A percentile compares a stretch with the other conserved stretches of the same genome.
phyloP scores from a whole-genome alignment of 2,888 invertebrate genomes.

The Palloptera scutellata region DNA sequence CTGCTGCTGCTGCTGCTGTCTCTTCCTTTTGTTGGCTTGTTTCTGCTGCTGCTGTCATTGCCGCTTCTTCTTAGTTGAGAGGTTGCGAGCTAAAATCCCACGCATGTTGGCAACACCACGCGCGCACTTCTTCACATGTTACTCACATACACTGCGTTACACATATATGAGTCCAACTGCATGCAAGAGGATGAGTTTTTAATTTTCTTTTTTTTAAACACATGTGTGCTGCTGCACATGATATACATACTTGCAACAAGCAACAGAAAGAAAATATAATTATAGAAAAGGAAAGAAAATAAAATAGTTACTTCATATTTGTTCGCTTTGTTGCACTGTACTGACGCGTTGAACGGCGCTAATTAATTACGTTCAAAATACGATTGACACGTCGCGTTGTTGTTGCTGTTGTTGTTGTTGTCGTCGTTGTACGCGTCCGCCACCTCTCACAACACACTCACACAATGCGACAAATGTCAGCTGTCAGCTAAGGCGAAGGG shows the following conservation, averaged over 20 bases:
- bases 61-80: background rate
- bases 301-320: background rate
- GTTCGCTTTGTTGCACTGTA: conserved; percentile 25
- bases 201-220: background rate
- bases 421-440: no score
- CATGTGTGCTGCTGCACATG: background rate
- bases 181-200: background rate
- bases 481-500: conserved; percentile 17
- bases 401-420: no score
- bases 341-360: conserved; percentile 45
- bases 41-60: no score
- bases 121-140: no score
- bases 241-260: background rate
- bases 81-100: conserved; percentile 23
- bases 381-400: background rate
- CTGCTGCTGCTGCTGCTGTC: background rate
- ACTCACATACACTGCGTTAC: no score
- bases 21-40: background rate
- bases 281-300: background rate
- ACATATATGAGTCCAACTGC: background rate
- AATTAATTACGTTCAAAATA: conserved; percentile 53
- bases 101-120: conserved; percentile 27
- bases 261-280: background rate
- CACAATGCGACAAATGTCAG: conserved; percentile 23
- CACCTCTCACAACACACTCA: no score